Percentiles rank a stretch among this genome's conserved stretches.
Evolutionary conservation across 2,113 vertebrate genomes (phyloP).

Genomic region (Pachypanchax playfairii): DNA sequence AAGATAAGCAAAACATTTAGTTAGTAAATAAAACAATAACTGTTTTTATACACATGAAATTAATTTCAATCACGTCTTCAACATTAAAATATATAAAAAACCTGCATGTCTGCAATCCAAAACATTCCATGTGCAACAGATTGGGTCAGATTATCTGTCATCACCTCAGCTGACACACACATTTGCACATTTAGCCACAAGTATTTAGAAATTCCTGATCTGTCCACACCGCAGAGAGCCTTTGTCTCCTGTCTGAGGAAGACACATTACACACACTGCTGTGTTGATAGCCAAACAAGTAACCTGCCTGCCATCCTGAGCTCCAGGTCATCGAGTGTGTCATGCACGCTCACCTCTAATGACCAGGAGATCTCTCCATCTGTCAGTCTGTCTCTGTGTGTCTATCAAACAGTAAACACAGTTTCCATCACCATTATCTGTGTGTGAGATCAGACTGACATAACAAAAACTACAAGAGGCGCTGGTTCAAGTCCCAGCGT

Average conservation of each 20-base stretch:
- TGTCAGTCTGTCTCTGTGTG: slow-evolving; percentile 15
- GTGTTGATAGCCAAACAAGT: slow-evolving; percentile 39
- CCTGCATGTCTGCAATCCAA: not conserved
- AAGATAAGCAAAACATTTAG: too few relatives aligned
- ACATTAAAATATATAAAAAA: too few relatives aligned
- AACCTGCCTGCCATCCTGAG: slow-evolving; percentile 38
- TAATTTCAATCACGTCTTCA: too few relatives aligned
- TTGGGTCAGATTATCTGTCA: not conserved
- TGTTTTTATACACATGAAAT: too few relatives aligned
- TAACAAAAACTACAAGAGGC: not conserved
- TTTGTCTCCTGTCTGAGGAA: slow-evolving; percentile 13
- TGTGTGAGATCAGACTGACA: too few relatives aligned
- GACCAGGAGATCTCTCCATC: slow-evolving; percentile 3
- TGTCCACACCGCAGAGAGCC: slow-evolving; percentile 30
- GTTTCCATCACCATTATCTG: slow-evolving; percentile 25
- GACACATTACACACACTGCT: slow-evolving; percentile 25
- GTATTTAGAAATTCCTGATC: slow-evolving; percentile 25
- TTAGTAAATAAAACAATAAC: too few relatives aligned
- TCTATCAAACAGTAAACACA: slow-evolving; percentile 3
- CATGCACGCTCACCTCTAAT: slow-evolving; percentile 42
- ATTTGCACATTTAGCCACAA: slow-evolving; percentile 24
- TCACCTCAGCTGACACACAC: slow-evolving; percentile 10
- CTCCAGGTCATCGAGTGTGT: slow-evolving; percentile 24
- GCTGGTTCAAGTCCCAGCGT: slow-evolving; percentile 20
- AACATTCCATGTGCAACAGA: not conserved